These are phyloP conservation scores for Platysternon megacephalum DNA, from an alignment of 2,113 vertebrate species.

Conservation along the genomic window DNA sequence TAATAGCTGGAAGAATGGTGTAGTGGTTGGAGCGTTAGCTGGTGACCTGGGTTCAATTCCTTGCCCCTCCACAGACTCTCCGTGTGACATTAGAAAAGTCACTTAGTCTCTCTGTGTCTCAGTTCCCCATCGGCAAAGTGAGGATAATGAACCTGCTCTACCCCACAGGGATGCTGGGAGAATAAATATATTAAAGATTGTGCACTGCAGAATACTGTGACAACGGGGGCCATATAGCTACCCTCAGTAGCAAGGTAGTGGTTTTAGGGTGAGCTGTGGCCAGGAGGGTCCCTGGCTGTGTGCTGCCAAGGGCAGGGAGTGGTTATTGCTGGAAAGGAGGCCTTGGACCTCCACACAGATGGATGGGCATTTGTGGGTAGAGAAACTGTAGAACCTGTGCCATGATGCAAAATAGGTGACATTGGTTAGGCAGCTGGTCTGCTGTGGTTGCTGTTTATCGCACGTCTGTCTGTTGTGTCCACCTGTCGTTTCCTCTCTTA, in stretches of 20 bases:
- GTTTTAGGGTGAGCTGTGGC: not conserved
- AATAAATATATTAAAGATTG: not conserved
- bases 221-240: accelerated
- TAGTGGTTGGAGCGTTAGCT: not conserved
- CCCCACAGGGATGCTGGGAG: not conserved
- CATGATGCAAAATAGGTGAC: not conserved
- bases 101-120: too few species aligned
- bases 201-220: not conserved
- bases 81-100: too few species aligned
- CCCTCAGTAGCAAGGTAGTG: not conserved
- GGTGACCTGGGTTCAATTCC: too few species aligned
- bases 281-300: not conserved
- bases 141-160: not conserved
- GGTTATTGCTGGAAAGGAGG: not conserved
- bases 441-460: not conserved
- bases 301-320: not conserved
- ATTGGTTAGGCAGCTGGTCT: not conserved
- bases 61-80: too few species aligned
- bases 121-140: too few species aligned
- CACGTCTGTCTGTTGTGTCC: not conserved
- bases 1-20: not conserved
- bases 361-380: not conserved
- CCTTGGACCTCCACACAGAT: not conserved
- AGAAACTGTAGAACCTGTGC: not conserved
- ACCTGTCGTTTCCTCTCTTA: not conserved